Percentiles rank a stretch among this genome's conserved stretches.
Conservation (phyloP, 2,888 invertebrate species). For the Lasioglossum leucozonium region DNA sequence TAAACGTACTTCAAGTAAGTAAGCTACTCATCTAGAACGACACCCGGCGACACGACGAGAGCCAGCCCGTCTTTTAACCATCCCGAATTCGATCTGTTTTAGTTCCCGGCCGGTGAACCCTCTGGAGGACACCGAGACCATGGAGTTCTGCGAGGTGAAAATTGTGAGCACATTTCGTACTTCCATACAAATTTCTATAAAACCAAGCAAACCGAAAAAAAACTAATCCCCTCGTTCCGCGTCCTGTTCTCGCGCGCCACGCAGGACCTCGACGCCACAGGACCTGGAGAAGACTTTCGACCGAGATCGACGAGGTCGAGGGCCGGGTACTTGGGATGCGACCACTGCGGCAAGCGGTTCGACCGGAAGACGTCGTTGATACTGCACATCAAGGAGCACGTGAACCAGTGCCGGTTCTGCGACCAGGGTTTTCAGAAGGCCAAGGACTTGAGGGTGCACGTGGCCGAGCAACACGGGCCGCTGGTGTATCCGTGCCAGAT, state of each 20-base stretch:
- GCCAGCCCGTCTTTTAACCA: slow-evolving; percentile 41
- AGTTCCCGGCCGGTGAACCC: slow-evolving; percentile 55
- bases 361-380: slow-evolving; percentile 35
- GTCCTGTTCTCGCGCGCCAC: too few species aligned
- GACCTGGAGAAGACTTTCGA: too few species aligned
- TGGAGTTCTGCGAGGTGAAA: slow-evolving; percentile 18
- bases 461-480: slow-evolving; percentile 47
- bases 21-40: slow-evolving; percentile 8
- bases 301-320: not conserved
- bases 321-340: slow-evolving; percentile 34
- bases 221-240: not conserved
- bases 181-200: not conserved
- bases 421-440: slow-evolving; percentile 61
- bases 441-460: slow-evolving; percentile 59
- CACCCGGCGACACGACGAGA: not conserved
- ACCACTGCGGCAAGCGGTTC: slow-evolving; percentile 54
- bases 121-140: slow-evolving; percentile 20
- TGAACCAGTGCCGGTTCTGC: slow-evolving; percentile 52
- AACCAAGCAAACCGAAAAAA: too few species aligned
- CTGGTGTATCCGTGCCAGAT: slow-evolving; percentile 57
- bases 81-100: slow-evolving; percentile 55
- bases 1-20: slow-evolving; percentile 63
- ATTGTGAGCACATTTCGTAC: not conserved
- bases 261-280: not conserved
- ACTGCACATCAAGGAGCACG: slow-evolving; percentile 57